Percentiles rank a stretch among this genome's conserved stretches.
phyloP scores from a whole-genome alignment of 2,888 invertebrate species.

The Lacanobia oleracea region DNA sequence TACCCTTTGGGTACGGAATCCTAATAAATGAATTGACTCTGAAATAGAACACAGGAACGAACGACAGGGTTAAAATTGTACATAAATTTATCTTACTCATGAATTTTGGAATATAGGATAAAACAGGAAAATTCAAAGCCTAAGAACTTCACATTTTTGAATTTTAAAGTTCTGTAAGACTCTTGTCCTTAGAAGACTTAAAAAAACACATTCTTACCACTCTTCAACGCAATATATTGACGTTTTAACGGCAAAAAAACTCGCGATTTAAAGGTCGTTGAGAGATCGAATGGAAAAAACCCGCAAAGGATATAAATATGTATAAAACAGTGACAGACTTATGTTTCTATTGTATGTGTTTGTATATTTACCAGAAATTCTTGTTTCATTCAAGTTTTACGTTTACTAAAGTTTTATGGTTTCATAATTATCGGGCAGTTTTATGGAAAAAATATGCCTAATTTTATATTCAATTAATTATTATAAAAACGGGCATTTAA shows the following conservation, averaged over 20 bases:
- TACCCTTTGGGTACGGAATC: too few relatives aligned
- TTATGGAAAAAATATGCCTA: background rate
- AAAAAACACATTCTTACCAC: constrained; percentile 6
- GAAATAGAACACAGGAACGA: too few relatives aligned
- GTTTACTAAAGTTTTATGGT: background rate
- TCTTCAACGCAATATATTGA: constrained; percentile 18
- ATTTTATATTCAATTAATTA: too few relatives aligned
- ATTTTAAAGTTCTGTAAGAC: too few relatives aligned
- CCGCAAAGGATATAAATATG: constrained; percentile 30
- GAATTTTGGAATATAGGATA: too few relatives aligned
- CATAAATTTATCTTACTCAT: too few relatives aligned
- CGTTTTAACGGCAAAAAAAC: constrained; percentile 40
- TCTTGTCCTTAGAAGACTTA: background rate
- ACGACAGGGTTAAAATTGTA: too few relatives aligned
- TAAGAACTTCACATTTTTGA: too few relatives aligned
- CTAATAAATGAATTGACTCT: too few relatives aligned
- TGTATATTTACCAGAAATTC: constrained; percentile 9
- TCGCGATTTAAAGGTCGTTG: constrained; percentile 31
- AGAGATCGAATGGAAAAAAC: constrained; percentile 51
- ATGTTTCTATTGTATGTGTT: constrained; percentile 27
- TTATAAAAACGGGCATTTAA: too few relatives aligned
- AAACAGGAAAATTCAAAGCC: too few relatives aligned
- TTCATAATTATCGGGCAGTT: background rate
- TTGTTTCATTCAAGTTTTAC: background rate
- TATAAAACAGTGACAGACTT: constrained; percentile 18